Evolutionary conservation across 2,113 vertebrate genomes (phyloP).

Genomic region (Amphiprion ocellaris): DNA sequence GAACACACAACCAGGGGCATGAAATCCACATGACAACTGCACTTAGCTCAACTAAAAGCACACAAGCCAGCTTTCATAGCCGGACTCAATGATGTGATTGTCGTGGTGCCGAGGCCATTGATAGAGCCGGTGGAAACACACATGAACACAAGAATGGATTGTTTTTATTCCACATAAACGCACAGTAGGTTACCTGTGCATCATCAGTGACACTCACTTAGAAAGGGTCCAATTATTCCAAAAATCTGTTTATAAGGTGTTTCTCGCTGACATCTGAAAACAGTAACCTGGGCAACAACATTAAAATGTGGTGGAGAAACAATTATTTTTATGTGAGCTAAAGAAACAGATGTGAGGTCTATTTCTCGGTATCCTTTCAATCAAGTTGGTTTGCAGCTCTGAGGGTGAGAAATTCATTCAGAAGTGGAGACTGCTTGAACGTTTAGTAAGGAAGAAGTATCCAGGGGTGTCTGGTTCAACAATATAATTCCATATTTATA

Average conservation of each 20-base stretch:
- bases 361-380: no score
- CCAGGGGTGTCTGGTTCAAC: no score
- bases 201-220: constrained; percentile 21
- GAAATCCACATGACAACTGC: constrained; percentile 16
- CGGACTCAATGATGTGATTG: constrained; percentile 54
- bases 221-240: constrained; percentile 13
- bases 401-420: no score
- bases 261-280: constrained; percentile 1
- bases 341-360: no score
- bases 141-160: constrained; percentile 30
- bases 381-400: no score
- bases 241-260: constrained; percentile 4
- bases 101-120: constrained; percentile 22
- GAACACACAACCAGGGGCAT: neutral
- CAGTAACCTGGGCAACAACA: neutral
- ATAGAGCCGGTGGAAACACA: constrained; percentile 28
- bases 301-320: no score
- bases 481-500: no score
- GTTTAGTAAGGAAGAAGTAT: no score
- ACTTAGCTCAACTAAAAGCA: neutral
- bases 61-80: constrained; percentile 47
- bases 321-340: no score
- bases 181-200: constrained; percentile 7
- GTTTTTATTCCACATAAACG: constrained; percentile 26
- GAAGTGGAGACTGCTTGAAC: no score